A percentile compares a stretch with the other conserved stretches of the same genome.
phyloP scores from a whole-genome alignment of 2,113 vertebrate species.

The Natator depressus region DNA sequence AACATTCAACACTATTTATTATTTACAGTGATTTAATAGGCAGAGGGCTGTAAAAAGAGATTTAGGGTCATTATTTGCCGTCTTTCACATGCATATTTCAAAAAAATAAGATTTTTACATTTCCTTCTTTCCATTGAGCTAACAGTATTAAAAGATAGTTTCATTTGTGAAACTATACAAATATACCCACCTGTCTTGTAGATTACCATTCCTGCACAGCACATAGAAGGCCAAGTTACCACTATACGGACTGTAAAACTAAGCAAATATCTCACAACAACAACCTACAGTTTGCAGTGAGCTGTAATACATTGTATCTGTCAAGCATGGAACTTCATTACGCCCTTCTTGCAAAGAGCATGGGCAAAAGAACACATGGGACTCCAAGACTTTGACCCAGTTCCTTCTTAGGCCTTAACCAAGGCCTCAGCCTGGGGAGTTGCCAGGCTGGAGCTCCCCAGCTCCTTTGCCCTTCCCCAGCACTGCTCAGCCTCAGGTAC shows the following conservation, averaged over 20 bases:
- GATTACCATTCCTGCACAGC: neutral
- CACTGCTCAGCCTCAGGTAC: no score
- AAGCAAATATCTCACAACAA: neutral
- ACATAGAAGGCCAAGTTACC: neutral
- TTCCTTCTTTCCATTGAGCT: neutral
- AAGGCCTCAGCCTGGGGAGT: no score
- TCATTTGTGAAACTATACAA: neutral
- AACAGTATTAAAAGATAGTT: neutral
- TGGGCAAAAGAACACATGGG: neutral
- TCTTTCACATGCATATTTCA: neutral
- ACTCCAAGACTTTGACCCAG: neutral
- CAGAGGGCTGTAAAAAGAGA: neutral
- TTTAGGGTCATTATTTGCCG: neutral
- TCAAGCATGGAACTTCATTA: neutral
- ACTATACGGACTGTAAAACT: neutral
- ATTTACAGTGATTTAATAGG: neutral
- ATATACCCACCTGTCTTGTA: neutral
- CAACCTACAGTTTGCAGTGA: neutral
- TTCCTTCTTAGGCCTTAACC: no score
- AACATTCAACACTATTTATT: neutral
- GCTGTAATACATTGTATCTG: neutral
- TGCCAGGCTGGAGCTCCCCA: no score
- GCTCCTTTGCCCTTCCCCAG: no score
- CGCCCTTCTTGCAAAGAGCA: neutral
- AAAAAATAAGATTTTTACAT: neutral